phyloP scores from a whole-genome alignment of 2,888 invertebrate species.

The Acrobasis consociella region DNA sequence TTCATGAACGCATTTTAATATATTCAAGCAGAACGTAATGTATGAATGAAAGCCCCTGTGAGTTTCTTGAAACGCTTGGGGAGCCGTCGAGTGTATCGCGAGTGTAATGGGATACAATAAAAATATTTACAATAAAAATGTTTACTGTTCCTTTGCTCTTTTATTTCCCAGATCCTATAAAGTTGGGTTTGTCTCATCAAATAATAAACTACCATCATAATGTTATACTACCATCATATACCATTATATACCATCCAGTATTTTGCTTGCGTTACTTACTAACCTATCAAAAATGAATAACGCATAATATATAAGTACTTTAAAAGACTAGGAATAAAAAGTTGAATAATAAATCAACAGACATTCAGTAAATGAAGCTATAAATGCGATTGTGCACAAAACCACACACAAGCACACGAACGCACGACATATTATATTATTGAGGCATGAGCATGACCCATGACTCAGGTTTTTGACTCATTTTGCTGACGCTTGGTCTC shows the following conservation, averaged over 20 bases:
- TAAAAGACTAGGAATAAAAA: no score
- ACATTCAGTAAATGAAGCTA: background rate
- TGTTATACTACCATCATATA: no score
- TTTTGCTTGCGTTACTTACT: no score
- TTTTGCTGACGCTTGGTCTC: constrained; percentile 1
- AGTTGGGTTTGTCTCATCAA: background rate
- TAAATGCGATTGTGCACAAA: background rate
- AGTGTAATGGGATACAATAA: constrained; percentile 77
- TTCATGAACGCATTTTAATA: background rate
- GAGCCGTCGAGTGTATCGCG: constrained; percentile 68
- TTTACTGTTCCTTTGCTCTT: constrained; percentile 74
- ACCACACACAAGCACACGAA: no score
- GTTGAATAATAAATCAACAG: no score
- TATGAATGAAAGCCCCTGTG: constrained; percentile 43
- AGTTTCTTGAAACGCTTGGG: constrained; percentile 57
- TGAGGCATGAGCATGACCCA: no score
- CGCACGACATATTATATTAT: no score
- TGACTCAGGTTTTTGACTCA: constrained; percentile 18
- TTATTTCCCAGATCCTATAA: constrained; percentile 46
- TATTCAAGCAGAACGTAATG: constrained; percentile 12
- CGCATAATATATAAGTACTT: no score
- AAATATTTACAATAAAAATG: constrained; percentile 82
- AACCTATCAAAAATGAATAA: no score
- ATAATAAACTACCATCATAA: no score
- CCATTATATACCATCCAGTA: no score